Conservation (phyloP, 2,797 vertebrate species). For the Gymnoscopelus microlampas region DNA sequence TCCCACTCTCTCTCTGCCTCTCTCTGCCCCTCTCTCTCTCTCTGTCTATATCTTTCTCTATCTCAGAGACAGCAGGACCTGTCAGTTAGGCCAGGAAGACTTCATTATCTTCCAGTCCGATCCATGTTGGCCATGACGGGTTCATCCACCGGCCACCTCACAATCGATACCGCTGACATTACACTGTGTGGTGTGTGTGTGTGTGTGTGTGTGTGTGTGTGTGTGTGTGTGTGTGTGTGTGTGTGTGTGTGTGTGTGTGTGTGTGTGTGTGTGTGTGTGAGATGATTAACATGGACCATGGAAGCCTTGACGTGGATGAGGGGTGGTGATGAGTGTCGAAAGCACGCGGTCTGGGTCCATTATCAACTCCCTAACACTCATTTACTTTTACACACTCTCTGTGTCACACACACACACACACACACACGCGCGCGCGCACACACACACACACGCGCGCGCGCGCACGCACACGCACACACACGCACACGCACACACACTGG, state of each 20-base stretch:
- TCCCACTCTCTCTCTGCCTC: slow-evolving; percentile 37
- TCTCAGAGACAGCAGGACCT: slow-evolving; percentile 39
- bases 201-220: slow-evolving; percentile 19
- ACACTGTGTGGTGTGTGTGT: slow-evolving; percentile 46
- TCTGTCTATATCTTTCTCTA: slow-evolving; percentile 5
- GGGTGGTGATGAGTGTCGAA: slow-evolving; percentile 70
- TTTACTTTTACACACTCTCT: slow-evolving; percentile 29
- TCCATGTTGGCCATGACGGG: slow-evolving; percentile 81
- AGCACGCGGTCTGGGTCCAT: slow-evolving; percentile 42
- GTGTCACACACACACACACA: neutral
- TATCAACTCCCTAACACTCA: slow-evolving; percentile 36
- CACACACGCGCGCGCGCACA: slow-evolving; percentile 3
- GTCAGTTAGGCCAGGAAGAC: slow-evolving; percentile 78
- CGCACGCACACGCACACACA: neutral
- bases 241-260: slow-evolving; percentile 40
- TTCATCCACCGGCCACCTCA: slow-evolving; percentile 76
- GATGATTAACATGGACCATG: slow-evolving; percentile 54
- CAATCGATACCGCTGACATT: slow-evolving; percentile 80
- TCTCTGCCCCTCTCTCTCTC: slow-evolving; percentile 8
- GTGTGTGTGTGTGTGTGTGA: slow-evolving; percentile 18
- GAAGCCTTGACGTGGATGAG: slow-evolving; percentile 66
- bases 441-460: slow-evolving; percentile 1
- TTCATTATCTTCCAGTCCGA: slow-evolving; percentile 83
- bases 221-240: slow-evolving; percentile 41
- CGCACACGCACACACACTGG: slow-evolving; percentile 6